Evolutionary conservation across 1,140 invertebrate genomes (phyloP).

Genomic region (Helicoverpa zea): DNA sequence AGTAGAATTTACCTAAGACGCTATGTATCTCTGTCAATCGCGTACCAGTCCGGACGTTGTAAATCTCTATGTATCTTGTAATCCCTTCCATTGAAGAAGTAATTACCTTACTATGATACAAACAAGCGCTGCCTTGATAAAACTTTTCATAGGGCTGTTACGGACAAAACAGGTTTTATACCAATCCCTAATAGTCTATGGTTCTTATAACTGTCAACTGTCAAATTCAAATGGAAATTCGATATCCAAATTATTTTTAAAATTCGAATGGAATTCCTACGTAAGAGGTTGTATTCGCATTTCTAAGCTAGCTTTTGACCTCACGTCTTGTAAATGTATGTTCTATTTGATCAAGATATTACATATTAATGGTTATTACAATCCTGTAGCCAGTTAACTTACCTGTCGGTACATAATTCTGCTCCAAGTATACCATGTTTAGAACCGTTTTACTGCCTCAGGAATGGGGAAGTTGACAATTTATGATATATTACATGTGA

Average conservation of each 20-base stretch:
- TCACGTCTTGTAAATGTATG: slow-evolving; percentile 16
- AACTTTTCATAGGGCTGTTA: not conserved
- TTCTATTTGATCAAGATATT: slow-evolving; percentile 40
- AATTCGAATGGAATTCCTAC: not conserved
- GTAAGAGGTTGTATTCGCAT: slow-evolving; percentile 2
- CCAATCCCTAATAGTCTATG: not conserved
- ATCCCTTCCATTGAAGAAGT: slow-evolving; percentile 37
- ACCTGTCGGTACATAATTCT: slow-evolving; percentile 35
- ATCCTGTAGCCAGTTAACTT: slow-evolving; percentile 33
- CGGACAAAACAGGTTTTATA: not conserved
- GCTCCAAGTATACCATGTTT: slow-evolving; percentile 28
- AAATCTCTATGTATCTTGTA: slow-evolving; percentile 38
- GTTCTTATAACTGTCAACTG: not conserved
- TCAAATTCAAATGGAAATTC: not conserved
- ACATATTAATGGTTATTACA: slow-evolving; percentile 45
- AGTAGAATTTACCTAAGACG: slow-evolving; percentile 16
- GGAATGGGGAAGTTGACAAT: slow-evolving; percentile 33
- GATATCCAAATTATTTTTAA: not conserved
- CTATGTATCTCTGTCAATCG: slow-evolving; percentile 43
- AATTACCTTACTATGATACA: slow-evolving; percentile 36
- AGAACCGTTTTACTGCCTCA: slow-evolving; percentile 26
- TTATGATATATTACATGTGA: slow-evolving; percentile 12
- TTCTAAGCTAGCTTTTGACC: slow-evolving; percentile 27
- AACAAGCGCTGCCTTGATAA: slow-evolving; percentile 20
- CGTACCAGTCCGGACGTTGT: slow-evolving; percentile 22